A percentile compares a stretch with the other conserved stretches of the same genome.
Conservation (phyloP, 2,113 vertebrate genomes). For the Anser brachyrhynchus region DNA sequence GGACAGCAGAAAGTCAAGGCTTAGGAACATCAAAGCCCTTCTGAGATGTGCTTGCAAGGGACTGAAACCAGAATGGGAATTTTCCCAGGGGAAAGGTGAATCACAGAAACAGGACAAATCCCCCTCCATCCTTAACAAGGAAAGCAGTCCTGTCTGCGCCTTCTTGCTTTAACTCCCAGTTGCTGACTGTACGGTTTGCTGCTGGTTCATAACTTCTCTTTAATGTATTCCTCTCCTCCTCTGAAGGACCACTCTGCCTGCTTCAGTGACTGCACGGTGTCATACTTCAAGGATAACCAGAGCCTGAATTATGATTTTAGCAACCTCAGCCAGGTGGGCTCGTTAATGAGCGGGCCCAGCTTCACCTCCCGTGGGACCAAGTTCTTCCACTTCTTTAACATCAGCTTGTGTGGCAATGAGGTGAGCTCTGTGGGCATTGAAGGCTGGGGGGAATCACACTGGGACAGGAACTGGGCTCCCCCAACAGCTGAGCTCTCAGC, state of each 20-base stretch:
- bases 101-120: not conserved
- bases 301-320: slow-evolving; percentile 89
- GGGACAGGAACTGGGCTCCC: not conserved
- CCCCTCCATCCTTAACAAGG: not conserved
- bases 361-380: slow-evolving; percentile 97
- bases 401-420: slow-evolving; percentile 93
- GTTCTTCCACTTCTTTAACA: slow-evolving; percentile 96
- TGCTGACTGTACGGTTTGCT: not conserved
- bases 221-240: slow-evolving; percentile 17
- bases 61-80: not conserved
- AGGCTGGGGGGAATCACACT: not conserved
- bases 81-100: not conserved
- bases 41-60: not conserved
- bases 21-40: not conserved
- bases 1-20: not conserved
- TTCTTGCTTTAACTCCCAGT: not conserved
- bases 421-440: slow-evolving; percentile 72
- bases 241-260: slow-evolving; percentile 91
- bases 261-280: slow-evolving; percentile 91
- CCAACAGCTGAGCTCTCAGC: not conserved
- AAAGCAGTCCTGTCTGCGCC: not conserved
- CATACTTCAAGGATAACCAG: slow-evolving; percentile 81
- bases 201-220: not conserved
- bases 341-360: slow-evolving; percentile 91
- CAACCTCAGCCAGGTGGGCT: slow-evolving; percentile 83